Evolutionary conservation across 1,140 invertebrate genomes (phyloP).

Genomic region (Pseudachorutes palmiensis): DNA sequence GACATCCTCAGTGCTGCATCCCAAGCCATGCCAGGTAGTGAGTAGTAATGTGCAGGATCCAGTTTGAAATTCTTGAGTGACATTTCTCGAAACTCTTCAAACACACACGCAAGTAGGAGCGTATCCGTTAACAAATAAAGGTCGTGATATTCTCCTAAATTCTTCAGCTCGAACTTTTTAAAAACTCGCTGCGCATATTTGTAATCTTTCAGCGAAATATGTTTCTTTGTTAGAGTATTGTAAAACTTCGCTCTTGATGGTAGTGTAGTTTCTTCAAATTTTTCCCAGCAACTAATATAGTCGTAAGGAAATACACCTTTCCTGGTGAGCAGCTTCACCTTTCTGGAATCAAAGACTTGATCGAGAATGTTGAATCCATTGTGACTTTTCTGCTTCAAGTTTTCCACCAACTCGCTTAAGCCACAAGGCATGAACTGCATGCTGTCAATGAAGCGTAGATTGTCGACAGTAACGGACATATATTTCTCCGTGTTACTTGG

Average conservation of each 20-base stretch:
- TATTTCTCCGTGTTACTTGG: slow-evolving; percentile 21
- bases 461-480: slow-evolving; percentile 18
- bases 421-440: slow-evolving; percentile 8
- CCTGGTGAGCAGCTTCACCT: not conserved
- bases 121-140: slow-evolving; percentile 38
- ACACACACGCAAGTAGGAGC: slow-evolving; percentile 37
- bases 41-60: slow-evolving; percentile 40
- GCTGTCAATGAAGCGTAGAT: slow-evolving; percentile 19
- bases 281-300: slow-evolving; percentile 18
- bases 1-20: slow-evolving; percentile 38
- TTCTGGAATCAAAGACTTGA: not conserved
- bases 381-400: slow-evolving; percentile 4
- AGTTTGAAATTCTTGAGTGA: slow-evolving; percentile 21
- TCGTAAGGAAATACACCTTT: slow-evolving; percentile 22
- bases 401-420: slow-evolving; percentile 11
- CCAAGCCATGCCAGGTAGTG: slow-evolving; percentile 37
- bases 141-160: slow-evolving; percentile 39
- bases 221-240: slow-evolving; percentile 11
- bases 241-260: slow-evolving; percentile 30
- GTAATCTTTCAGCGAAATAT: slow-evolving; percentile 34
- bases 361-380: slow-evolving; percentile 2
- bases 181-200: slow-evolving; percentile 37
- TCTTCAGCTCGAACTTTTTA: slow-evolving; percentile 36
- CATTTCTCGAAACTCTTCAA: slow-evolving; percentile 39
- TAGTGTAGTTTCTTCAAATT: slow-evolving; percentile 34